Evolutionary conservation across 2,113 vertebrate genomes (phyloP).

Genomic region (Chlorodrepanis virens): DNA sequence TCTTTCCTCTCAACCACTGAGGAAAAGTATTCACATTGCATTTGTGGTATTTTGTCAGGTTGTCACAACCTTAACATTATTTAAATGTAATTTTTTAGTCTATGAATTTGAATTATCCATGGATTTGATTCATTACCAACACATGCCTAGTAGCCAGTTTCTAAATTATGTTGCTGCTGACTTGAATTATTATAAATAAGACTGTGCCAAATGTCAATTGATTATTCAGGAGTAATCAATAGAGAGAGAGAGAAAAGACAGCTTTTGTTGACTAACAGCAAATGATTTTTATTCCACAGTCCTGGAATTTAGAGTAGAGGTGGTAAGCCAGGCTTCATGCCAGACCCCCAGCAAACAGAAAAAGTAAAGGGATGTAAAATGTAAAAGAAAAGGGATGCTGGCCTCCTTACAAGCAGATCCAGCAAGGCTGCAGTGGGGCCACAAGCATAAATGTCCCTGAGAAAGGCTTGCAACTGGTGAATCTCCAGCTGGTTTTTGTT

Average conservation of each 20-base stretch:
- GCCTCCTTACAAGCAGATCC: neutral
- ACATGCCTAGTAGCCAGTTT: constrained; percentile 62
- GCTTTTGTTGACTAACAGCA: constrained; percentile 54
- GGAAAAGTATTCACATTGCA: constrained; percentile 19
- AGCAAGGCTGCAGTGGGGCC: neutral
- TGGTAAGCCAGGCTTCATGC: neutral
- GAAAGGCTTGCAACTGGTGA: neutral
- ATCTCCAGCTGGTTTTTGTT: neutral
- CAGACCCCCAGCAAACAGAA: neutral
- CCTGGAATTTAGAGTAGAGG: constrained; percentile 1
- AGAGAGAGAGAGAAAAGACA: constrained; percentile 40
- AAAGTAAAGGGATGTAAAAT: neutral
- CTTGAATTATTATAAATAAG: constrained; percentile 74
- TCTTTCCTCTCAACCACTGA: neutral
- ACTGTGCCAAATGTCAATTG: constrained; percentile 68
- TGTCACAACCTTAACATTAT: constrained; percentile 63
- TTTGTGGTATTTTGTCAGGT: constrained; percentile 47
- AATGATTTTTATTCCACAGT: constrained; percentile 51
- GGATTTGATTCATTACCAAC: constrained; percentile 68
- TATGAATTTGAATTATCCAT: constrained; percentile 67
- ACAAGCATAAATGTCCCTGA: neutral
- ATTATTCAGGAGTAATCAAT: constrained; percentile 70
- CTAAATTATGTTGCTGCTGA: constrained; percentile 68
- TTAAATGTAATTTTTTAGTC: constrained; percentile 67
- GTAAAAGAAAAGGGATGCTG: neutral